Conservation (phyloP, 2,113 vertebrate genomes). For the Misgurnus anguillicaudatus region DNA sequence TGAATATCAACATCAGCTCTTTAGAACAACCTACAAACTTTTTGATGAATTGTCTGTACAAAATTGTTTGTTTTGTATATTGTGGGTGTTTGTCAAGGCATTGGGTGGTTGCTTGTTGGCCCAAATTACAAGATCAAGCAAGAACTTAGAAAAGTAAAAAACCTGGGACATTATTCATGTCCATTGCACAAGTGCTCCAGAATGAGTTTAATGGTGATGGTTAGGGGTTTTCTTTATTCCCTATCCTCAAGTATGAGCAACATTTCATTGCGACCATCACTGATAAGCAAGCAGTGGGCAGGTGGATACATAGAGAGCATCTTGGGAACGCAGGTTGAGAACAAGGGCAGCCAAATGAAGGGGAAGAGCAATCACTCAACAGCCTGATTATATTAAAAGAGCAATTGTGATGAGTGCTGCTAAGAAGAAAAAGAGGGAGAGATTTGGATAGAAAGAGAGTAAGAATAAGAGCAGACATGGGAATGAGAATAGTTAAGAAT, state of each 20-base stretch:
- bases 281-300: neutral
- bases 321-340: neutral
- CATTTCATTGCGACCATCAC: neutral
- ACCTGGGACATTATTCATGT: neutral
- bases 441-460: constrained; percentile 32
- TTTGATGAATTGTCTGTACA: too few relatives aligned
- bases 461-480: neutral
- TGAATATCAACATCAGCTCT: too few relatives aligned
- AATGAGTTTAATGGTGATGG: neutral
- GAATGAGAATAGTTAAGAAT: neutral
- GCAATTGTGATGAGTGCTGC: constrained; percentile 5
- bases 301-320: neutral
- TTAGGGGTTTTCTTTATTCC: neutral
- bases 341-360: constrained; percentile 31
- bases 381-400: constrained; percentile 45
- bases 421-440: constrained; percentile 21
- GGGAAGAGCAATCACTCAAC: constrained; percentile 49
- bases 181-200: neutral
- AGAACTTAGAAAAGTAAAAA: too few relatives aligned
- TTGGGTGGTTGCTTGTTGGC: too few relatives aligned
- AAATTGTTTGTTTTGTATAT: too few relatives aligned
- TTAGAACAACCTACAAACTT: too few relatives aligned
- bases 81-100: too few relatives aligned
- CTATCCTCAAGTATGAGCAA: neutral
- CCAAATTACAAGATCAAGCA: too few relatives aligned